Base-by-base conservation (phyloP, 2,113 vertebrate genomes). In the Centropristis striata region DNA sequence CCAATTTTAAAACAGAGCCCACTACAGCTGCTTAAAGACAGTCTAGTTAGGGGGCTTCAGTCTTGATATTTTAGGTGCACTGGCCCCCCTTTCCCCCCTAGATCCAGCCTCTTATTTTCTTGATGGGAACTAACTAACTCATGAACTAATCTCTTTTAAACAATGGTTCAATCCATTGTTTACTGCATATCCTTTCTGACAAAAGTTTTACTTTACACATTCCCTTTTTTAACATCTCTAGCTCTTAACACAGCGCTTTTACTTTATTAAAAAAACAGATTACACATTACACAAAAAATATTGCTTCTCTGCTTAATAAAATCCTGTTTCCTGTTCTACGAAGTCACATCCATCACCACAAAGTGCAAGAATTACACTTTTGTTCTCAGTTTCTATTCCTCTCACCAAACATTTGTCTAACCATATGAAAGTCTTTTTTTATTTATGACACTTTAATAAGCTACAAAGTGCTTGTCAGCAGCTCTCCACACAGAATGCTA, bases 401-500 rank as follows among this genome's bases (percentile, higher is more conserved):
- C 53, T 50, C 65, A 59, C 4, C 39, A 49, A 70, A 73, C 32
- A 32, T 4, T 44, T 0, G 54, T 46, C 14, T 11, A 12, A 58
- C 36, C 58, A 64, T 53, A 27, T 39, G 15, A 55, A 42, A 27
- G 9, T 8, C 15, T 25, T 25, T 42, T 50, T 76, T 25, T 32
- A 32, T 32, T 46, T 12, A 13, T 36, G 2, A 28, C 46, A 42
- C 54, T 64, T 59, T 27, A 23, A 55, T 0, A 49, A 4, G 65
- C 36, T 58, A n/a, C 6, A 20, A 47, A 41, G 47, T 6, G 27
- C 50, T 54, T 13, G 57, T 74, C 63, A 74, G 69, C 58, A 1
- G 39, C 41, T 0, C 39, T 61, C 7, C 63, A 8, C 5, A n/a
- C 64, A 67, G 58, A 75, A 71, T 54, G 21, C 2, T 71, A 63